phyloP scores from a whole-genome alignment of 2,888 invertebrate genomes.

The Tetanocera ferruginea region DNA sequence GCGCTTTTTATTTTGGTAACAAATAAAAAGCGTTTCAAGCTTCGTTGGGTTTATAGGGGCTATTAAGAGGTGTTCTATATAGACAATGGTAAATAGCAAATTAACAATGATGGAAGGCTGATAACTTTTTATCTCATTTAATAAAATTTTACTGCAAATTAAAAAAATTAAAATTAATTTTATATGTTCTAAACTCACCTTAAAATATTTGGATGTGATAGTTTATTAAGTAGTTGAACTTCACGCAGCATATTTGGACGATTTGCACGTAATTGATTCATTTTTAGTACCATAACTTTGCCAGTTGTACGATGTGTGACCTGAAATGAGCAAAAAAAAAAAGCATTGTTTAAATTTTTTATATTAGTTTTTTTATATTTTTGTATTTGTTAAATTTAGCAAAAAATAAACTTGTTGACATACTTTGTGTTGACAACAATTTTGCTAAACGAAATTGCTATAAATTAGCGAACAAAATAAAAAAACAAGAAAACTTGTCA shows the following conservation, averaged over 20 bases:
- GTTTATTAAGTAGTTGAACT: conserved; percentile 95
- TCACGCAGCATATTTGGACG: conserved; percentile 96
- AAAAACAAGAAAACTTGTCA: conserved; percentile 33
- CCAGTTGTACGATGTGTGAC: conserved; percentile 93
- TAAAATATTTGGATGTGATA: conserved; percentile 94
- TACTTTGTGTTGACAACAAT: no score
- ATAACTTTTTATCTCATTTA: no score
- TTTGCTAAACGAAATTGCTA: not conserved
- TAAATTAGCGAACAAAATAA: not conserved
- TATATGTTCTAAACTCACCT: conserved; percentile 73
- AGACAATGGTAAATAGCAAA: no score
- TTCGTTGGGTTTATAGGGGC: no score
- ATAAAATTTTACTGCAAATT: no score
- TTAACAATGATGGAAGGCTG: no score
- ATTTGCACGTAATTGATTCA: conserved; percentile 94
- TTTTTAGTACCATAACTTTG: conserved; percentile 97
- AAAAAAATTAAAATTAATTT: not conserved
- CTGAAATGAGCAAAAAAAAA: conserved; percentile 70
- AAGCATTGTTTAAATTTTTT: not conserved
- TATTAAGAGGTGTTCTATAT: no score
- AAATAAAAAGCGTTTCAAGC: no score
- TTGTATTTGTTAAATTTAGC: not conserved
- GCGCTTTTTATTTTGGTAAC: no score
- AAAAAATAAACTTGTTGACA: no score
- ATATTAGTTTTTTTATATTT: conserved; percentile 15